Base-by-base conservation (phyloP, 2,113 vertebrate species). In the Scatophagus argus region DNA sequence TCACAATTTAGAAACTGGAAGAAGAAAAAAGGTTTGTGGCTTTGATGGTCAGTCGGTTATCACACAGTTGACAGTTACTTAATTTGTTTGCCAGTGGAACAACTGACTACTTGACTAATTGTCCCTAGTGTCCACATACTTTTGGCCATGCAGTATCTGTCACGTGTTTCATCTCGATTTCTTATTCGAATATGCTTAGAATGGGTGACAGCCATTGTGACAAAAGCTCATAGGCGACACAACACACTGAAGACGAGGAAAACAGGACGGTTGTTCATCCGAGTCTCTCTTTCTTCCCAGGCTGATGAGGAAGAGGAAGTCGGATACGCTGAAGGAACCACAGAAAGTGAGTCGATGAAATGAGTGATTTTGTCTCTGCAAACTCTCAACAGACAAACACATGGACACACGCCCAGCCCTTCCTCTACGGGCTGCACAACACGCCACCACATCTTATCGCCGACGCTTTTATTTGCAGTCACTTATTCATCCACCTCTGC, bases 321-420 rank as follows among this genome's bases (percentile, higher is more conserved):
- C 11, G 84, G 92, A 36, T 95, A 88, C 46, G 94, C 89, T 74
- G 95, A 95, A 71, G 94, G 94, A 77, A 88, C 70, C 52, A 41
- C 80, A 60, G 95, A 94, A 92, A 93, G 98, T 99, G 81, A 96
- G 97, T 95, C 81, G 65, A 63, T 66, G 12, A 38, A 43, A 11
- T 6, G 29, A 23, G 3, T 32, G 52, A 43, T 61, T 59, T 11
- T 49, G 14, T 58, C 7, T 71, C 6, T 41, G 12, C 1, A 38
- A 70, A 70, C 52, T 43, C n/a, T 31, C 21, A 1, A 32, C 36
- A 27, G 10, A 54, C 5, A 4, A 17, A 43, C 34, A 60, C 31
- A 55, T 19, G 27, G 21, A 64, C 55, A 21, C 41, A 1, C 32
- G 8, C 1, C 16, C 55, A 34, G 6, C 8, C 17, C 19, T 9